A percentile compares a stretch with the other conserved stretches of the same genome.
Conservation (phyloP, 2,797 vertebrate species). For the Urosaurus nigricauda region DNA sequence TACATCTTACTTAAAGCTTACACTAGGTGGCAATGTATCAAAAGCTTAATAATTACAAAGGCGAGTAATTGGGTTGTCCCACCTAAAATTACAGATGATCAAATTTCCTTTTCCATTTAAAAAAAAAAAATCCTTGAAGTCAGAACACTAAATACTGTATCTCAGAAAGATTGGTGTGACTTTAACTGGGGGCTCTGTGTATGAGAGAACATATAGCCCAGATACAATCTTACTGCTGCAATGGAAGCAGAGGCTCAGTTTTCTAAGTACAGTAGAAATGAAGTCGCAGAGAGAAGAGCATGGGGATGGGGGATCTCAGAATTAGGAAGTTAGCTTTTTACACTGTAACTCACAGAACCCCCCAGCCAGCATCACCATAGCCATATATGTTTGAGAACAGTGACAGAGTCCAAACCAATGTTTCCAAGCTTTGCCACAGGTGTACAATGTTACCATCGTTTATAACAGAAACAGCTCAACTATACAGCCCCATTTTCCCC, state of each 20-base stretch:
- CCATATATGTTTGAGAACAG: too few relatives aligned
- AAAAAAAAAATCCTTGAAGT: not conserved
- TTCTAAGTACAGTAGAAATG: not conserved
- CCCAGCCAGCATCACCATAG: too few relatives aligned
- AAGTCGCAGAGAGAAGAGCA: not conserved
- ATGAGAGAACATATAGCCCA: too few relatives aligned
- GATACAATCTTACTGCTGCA: not conserved
- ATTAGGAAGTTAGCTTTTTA: too few relatives aligned
- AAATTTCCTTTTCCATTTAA: not conserved
- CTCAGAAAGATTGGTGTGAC: not conserved
- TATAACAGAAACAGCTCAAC: not conserved
- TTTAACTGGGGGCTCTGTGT: too few relatives aligned
- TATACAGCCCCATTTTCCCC: not conserved
- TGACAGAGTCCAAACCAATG: not conserved
- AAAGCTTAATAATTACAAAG: not conserved
- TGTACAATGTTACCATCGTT: not conserved
- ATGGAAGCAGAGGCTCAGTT: not conserved
- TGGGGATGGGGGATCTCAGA: not conserved
- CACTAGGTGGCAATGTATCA: not conserved
- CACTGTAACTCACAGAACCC: too few relatives aligned
- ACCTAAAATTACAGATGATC: not conserved
- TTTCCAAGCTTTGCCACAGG: not conserved
- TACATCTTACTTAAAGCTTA: not conserved
- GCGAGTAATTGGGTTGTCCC: not conserved
- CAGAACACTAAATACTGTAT: not conserved